phyloP scores from a whole-genome alignment of 2,888 invertebrate genomes.

The Artemia sinica region DNA sequence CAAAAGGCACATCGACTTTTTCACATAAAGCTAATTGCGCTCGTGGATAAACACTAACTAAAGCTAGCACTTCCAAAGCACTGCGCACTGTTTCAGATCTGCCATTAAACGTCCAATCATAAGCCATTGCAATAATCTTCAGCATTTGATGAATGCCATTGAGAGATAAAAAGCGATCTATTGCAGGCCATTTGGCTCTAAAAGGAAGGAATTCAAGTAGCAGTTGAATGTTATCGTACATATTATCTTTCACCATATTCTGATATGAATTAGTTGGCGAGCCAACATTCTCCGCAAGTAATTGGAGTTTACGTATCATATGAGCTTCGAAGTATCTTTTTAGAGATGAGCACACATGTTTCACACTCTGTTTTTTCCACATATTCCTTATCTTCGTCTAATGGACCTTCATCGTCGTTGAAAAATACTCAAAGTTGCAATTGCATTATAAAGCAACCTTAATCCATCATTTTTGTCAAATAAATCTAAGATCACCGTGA shows the following conservation, averaged over 20 bases:
- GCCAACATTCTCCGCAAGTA: conserved; percentile 43
- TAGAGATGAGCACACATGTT: conserved; percentile 75
- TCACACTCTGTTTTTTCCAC: conserved; percentile 70
- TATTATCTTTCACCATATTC: conserved; percentile 51
- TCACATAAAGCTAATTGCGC: conserved; percentile 39
- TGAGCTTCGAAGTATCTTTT: conserved; percentile 84
- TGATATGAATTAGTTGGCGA: conserved; percentile 26
- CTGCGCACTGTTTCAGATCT: conserved; percentile 62
- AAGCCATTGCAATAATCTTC: conserved; percentile 69
- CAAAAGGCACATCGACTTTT: conserved; percentile 42
- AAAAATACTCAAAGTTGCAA: conserved; percentile 68
- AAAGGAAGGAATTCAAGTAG: conserved; percentile 57
- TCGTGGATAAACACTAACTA: conserved; percentile 72
- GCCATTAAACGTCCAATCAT: conserved; percentile 80
- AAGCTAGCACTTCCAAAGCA: conserved; percentile 64
- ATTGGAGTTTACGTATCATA: conserved; percentile 54
- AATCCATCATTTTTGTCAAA: conserved; percentile 90
- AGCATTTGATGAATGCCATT: conserved; percentile 60
- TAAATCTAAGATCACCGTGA: conserved; percentile 75
- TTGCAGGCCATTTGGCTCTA: conserved; percentile 67
- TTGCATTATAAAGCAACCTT: conserved; percentile 78
- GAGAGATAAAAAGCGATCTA: conserved; percentile 64
- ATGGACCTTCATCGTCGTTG: conserved; percentile 41
- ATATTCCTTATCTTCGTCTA: conserved; percentile 72
- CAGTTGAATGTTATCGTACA: conserved; percentile 66